Conservation (phyloP, 2,113 vertebrate species). For the Tichodroma muraria region DNA sequence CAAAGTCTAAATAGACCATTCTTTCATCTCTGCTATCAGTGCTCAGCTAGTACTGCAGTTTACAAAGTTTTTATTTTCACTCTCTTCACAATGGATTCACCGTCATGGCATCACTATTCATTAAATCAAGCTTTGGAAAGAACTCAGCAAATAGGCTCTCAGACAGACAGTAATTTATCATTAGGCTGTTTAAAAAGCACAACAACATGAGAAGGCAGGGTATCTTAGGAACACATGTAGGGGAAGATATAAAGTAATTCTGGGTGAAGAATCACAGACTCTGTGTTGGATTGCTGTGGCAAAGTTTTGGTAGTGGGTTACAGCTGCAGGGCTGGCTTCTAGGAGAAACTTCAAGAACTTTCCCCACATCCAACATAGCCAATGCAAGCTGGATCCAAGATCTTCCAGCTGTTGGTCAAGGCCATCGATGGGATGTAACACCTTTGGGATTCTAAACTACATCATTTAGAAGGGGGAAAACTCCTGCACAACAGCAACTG, state of each 20-base stretch:
- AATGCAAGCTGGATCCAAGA: not conserved
- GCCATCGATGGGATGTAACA: fast-evolving
- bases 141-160: not conserved
- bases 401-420: not conserved
- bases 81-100: not conserved
- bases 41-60: not conserved
- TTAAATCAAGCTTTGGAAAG: not conserved
- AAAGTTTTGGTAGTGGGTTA: not conserved
- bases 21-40: not conserved
- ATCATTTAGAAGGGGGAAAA: not conserved
- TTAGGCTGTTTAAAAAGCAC: not conserved
- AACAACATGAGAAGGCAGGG: not conserved
- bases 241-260: not conserved
- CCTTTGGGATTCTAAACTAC: not conserved
- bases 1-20: not conserved
- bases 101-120: not conserved
- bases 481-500: not conserved
- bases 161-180: not conserved
- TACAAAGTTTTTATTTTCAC: not conserved
- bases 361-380: not conserved
- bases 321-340: not conserved
- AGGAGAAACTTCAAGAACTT: not conserved
- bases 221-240: not conserved
- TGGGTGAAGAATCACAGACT: not conserved
- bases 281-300: not conserved